These are phyloP conservation scores for Daktulosphaira vitifoliae DNA, from an alignment of 1,140 invertebrate species.

Conservation along the genomic window DNA sequence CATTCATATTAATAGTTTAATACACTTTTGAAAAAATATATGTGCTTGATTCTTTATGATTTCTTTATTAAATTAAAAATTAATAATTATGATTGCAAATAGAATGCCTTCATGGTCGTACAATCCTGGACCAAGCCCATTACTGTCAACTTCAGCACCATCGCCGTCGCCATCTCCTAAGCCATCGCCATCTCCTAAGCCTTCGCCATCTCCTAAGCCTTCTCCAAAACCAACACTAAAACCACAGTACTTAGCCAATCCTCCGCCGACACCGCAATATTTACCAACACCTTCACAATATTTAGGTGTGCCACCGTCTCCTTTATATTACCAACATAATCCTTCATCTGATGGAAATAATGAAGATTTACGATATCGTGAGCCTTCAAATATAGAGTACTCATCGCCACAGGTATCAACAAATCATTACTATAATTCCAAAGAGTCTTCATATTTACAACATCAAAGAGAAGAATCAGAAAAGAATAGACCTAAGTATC, in stretches of 20 bases:
- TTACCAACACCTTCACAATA: neutral
- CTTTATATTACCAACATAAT: neutral
- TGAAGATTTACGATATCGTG: neutral
- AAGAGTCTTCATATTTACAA: conserved; percentile 7
- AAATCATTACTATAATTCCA: neutral
- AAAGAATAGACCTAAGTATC: conserved; percentile 6
- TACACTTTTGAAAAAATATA: no score
- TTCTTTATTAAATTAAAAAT: no score
- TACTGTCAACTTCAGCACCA: neutral
- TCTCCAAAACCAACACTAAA: no score
- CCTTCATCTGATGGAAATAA: neutral
- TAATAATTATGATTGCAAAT: no score
- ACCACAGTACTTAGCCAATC: no score
- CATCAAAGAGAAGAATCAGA: conserved; percentile 15
- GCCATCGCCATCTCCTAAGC: neutral
- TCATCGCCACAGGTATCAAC: neutral
- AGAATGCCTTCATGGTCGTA: neutral
- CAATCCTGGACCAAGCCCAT: neutral
- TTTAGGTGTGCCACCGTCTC: neutral
- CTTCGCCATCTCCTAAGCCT: neutral
- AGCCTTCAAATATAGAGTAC: neutral
- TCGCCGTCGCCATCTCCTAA: neutral
- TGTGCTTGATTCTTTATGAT: no score
- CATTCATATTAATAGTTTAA: no score
- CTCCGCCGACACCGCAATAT: neutral